Evolutionary conservation across 1,140 invertebrate species (phyloP).

Genomic region (Aphidius ervi): DNA sequence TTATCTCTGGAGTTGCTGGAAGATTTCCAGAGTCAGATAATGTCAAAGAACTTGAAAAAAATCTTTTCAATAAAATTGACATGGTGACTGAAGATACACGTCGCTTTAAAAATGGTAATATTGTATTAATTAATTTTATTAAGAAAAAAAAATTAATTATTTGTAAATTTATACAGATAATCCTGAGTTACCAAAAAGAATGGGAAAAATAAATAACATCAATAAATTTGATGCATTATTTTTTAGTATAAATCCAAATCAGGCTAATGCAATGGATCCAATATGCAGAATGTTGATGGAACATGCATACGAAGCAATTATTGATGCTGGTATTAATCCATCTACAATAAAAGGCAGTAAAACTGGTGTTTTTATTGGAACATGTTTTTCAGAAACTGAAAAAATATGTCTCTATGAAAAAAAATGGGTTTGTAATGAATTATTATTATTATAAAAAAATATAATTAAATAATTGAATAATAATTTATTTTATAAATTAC

Average conservation of each 20-base stretch:
- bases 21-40: slow-evolving; percentile 61
- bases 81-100: slow-evolving; percentile 59
- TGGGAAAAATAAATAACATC: slow-evolving; percentile 76
- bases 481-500: slow-evolving; percentile 23
- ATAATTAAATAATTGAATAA: too few relatives aligned
- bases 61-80: slow-evolving; percentile 57
- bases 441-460: too few relatives aligned
- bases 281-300: slow-evolving; percentile 78
- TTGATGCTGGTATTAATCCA: slow-evolving; percentile 72
- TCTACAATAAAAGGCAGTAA: slow-evolving; percentile 61
- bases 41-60: slow-evolving; percentile 56
- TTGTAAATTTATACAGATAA: slow-evolving; percentile 46
- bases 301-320: slow-evolving; percentile 79
- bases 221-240: slow-evolving; percentile 79
- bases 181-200: slow-evolving; percentile 66
- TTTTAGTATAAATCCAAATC: slow-evolving; percentile 77
- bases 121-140: too few relatives aligned
- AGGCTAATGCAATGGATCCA: slow-evolving; percentile 84
- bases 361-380: slow-evolving; percentile 78
- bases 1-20: slow-evolving; percentile 61
- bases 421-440: too few relatives aligned
- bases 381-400: slow-evolving; percentile 74
- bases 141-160: slow-evolving; percentile 45
- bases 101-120: slow-evolving; percentile 52
- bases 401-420: slow-evolving; percentile 58